Conservation (phyloP, 2,113 vertebrate genomes). For the Calcarius ornatus region DNA sequence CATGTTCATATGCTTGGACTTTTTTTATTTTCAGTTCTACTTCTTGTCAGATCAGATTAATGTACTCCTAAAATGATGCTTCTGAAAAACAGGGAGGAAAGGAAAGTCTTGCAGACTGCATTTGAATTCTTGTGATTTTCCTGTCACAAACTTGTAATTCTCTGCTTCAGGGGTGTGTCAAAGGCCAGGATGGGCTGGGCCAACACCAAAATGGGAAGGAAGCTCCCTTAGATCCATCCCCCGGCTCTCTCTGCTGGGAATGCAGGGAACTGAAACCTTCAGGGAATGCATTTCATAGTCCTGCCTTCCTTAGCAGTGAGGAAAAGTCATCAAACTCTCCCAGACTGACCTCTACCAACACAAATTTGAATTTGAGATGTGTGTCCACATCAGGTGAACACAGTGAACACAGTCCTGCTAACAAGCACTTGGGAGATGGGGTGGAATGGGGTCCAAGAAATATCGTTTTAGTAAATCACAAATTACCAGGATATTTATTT, state of each 20-base stretch:
- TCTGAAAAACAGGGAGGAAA: not conserved
- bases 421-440: not conserved
- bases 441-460: not conserved
- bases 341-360: not conserved
- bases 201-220: not conserved
- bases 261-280: not conserved
- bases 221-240: not conserved
- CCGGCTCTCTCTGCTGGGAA: not conserved
- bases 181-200: not conserved
- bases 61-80: not conserved
- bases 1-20: not conserved
- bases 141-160: not conserved
- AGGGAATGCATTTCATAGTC: not conserved
- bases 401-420: not conserved
- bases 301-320: not conserved
- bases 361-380: not conserved
- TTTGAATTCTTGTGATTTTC: not conserved
- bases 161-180: not conserved
- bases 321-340: not conserved
- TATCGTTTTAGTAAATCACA: not conserved
- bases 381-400: accelerated
- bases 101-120: not conserved
- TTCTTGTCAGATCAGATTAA: not conserved
- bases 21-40: not conserved
- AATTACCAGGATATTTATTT: not conserved